Conservation (phyloP, 2,797 vertebrate species). For the Pristis pectinata region DNA sequence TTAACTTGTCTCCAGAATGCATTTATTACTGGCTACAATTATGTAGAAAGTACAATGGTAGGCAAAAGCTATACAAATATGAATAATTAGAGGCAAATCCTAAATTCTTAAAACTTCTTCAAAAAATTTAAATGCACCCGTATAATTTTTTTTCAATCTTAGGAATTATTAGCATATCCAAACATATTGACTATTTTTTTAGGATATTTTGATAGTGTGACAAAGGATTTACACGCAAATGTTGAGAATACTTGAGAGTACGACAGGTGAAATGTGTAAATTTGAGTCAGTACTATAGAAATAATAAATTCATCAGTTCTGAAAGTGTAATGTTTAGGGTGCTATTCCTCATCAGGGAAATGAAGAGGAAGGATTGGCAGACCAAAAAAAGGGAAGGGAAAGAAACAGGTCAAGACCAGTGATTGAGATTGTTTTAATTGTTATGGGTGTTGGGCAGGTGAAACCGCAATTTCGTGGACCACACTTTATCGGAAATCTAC, state of each 20-base stretch:
- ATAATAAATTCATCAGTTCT: too few species aligned
- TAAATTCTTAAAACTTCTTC: background rate
- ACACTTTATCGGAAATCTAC: background rate
- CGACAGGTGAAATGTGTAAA: background rate
- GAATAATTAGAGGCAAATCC: background rate
- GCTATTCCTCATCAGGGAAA: background rate
- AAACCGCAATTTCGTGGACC: too few species aligned
- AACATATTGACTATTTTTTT: background rate
- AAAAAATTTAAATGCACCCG: background rate
- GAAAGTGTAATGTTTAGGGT: background rate
- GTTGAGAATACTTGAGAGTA: background rate
- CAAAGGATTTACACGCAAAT: background rate
- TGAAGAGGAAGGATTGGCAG: too few species aligned
- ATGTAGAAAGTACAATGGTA: background rate
- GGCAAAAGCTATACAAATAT: background rate
- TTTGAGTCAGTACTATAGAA: background rate
- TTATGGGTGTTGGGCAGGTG: background rate
- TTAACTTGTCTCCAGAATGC: background rate
- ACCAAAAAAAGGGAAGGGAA: background rate
- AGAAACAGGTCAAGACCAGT: background rate
- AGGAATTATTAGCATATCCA: background rate
- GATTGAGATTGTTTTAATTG: background rate
- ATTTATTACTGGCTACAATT: background rate
- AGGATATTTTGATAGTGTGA: background rate
- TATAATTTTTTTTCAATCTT: background rate